phyloP scores from a whole-genome alignment of 2,888 invertebrate species.

The Sepioteuthis lessoniana region DNA sequence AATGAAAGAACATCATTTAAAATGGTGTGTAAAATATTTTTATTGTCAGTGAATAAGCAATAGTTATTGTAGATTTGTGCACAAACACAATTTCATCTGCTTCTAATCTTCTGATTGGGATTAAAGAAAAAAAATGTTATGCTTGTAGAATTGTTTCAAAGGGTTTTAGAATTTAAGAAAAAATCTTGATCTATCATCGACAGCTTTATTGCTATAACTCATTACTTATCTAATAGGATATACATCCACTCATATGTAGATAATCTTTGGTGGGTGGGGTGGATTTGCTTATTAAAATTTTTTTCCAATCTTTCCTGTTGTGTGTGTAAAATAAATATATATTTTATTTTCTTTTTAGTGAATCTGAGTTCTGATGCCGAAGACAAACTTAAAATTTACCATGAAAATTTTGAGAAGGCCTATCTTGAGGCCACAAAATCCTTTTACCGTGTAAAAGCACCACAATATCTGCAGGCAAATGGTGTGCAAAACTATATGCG shows the following conservation, averaged over 20 bases:
- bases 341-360: constrained; percentile 78
- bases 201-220: no score
- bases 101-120: no score
- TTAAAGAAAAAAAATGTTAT: neutral
- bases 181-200: neutral
- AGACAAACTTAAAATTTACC: constrained; percentile 95
- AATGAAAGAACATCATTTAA: neutral
- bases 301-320: neutral
- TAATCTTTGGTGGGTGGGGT: no score
- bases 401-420: constrained; percentile 95
- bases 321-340: neutral
- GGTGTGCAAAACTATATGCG: constrained; percentile 98
- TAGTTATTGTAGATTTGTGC: no score
- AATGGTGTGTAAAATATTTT: neutral
- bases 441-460: constrained; percentile 92
- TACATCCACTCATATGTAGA: neutral
- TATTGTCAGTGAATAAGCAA: no score
- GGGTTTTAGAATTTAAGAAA: neutral
- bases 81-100: no score
- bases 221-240: no score
- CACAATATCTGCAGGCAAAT: constrained; percentile 88
- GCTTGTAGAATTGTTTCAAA: neutral
- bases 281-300: no score
- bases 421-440: constrained; percentile 95
- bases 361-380: constrained; percentile 94